These are phyloP conservation scores for Ectemnius cavifrons DNA, from an alignment of 2,888 invertebrate species.

Conservation along the genomic window DNA sequence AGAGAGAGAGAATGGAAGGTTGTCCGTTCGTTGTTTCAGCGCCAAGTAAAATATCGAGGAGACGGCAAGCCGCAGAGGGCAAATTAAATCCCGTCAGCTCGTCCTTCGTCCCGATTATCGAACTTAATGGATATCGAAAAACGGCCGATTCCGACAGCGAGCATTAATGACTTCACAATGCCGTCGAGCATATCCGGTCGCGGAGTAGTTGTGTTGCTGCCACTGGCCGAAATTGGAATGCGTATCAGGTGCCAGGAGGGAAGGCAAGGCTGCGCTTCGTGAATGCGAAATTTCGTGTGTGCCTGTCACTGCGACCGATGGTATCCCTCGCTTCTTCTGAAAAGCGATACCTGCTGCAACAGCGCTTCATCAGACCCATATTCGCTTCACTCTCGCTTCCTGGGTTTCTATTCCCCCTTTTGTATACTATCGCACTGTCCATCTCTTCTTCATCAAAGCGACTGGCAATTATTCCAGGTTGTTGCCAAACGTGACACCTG, in stretches of 20 bases:
- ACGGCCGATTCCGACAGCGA: not conserved
- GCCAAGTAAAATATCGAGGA: conserved; percentile 25
- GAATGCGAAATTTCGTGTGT: conserved; percentile 34
- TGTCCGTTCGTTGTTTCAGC: not conserved
- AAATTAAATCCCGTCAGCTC: conserved; percentile 20
- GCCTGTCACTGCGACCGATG: conserved; percentile 8
- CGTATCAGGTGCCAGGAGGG: conserved; percentile 21
- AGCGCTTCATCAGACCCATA: not conserved
- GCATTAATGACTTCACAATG: not conserved
- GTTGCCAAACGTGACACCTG: not conserved
- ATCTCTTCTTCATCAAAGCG: not conserved
- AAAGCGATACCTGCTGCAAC: conserved; percentile 10
- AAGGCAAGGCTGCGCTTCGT: conserved; percentile 25
- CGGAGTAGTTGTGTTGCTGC: not conserved
- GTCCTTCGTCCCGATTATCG: conserved; percentile 22
- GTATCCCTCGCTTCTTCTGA: conserved; percentile 20
- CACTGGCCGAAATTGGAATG: conserved; percentile 5
- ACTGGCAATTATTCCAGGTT: not conserved
- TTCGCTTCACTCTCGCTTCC: not conserved
- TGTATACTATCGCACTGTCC: not conserved
- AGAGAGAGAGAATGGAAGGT: too few species aligned
- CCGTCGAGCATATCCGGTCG: conserved; percentile 8
- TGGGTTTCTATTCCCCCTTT: not conserved
- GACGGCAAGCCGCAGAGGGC: conserved; percentile 4
- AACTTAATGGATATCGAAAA: conserved; percentile 17